phyloP scores from a whole-genome alignment of 92 coral and sea anemone species.

The Phenganax marumi region DNA sequence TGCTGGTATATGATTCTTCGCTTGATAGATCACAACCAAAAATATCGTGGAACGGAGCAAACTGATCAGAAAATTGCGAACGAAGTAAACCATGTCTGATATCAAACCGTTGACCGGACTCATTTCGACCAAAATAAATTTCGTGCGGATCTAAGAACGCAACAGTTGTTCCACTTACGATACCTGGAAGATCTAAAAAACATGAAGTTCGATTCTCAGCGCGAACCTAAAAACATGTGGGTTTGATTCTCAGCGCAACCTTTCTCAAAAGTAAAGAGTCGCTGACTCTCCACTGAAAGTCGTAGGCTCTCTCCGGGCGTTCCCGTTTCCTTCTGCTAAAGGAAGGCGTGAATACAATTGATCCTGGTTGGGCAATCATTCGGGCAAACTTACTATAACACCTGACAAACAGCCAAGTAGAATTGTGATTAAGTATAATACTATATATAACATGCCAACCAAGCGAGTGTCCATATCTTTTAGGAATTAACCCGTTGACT shows the following conservation, averaged over 20 bases:
- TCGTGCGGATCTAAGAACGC: constrained; percentile 97
- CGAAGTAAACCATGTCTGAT: constrained; percentile 63
- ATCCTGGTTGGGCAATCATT: too few species aligned
- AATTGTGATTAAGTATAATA: too few species aligned
- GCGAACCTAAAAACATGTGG: too few species aligned
- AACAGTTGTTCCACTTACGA: constrained; percentile 72
- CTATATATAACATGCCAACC: too few species aligned
- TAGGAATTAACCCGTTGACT: too few species aligned
- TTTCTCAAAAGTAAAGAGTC: background rate
- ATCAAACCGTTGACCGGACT: constrained; percentile 82
- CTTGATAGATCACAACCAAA: constrained; percentile 78
- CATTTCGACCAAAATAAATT: constrained; percentile 75
- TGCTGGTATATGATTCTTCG: constrained; percentile 63
- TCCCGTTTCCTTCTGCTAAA: too few species aligned
- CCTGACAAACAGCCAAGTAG: too few species aligned
- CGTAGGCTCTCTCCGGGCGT: too few species aligned
- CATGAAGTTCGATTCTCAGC: background rate
- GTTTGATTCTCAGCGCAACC: background rate
- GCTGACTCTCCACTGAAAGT: too few species aligned
- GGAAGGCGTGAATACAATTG: too few species aligned
- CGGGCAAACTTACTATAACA: too few species aligned
- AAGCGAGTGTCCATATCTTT: too few species aligned
- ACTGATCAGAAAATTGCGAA: constrained; percentile 73
- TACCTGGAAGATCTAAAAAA: constrained; percentile 82
- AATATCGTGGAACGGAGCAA: constrained; percentile 80